Conservation (phyloP, 2,113 vertebrate genomes). For the Seriola dumerili region DNA sequence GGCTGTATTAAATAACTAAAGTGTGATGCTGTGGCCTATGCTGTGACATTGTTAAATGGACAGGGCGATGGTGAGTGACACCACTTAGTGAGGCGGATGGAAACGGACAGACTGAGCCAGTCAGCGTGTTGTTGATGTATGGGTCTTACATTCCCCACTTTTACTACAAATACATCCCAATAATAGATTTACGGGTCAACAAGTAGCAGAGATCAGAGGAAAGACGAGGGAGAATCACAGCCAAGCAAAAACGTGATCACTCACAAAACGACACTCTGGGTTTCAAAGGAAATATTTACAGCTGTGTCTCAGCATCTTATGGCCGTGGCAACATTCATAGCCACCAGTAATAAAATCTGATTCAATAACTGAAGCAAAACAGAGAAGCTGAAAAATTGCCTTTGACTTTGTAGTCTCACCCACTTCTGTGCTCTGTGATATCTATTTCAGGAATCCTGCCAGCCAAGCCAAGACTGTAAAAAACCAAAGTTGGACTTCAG, state of each 20-base stretch:
- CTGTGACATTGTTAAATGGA: conserved; percentile 70
- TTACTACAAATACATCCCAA: conserved; percentile 43
- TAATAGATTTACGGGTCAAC: conserved; percentile 52
- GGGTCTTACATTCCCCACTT: conserved; percentile 22
- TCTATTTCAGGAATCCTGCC: conserved; percentile 79
- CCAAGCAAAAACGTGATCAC: neutral
- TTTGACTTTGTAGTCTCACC: conserved; percentile 71
- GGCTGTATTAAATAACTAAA: conserved; percentile 50
- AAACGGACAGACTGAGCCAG: conserved; percentile 37
- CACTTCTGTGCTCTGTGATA: conserved; percentile 58
- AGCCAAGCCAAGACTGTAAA: conserved; percentile 62
- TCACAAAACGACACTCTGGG: neutral
- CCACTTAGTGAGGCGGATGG: conserved; percentile 59
- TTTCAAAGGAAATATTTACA: conserved; percentile 25
- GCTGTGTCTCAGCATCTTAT: conserved; percentile 25
- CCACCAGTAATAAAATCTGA: conserved; percentile 60
- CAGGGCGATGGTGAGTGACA: conserved; percentile 47
- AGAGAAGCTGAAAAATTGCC: conserved; percentile 63
- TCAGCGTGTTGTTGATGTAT: conserved; percentile 53
- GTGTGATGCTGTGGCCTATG: conserved; percentile 61
- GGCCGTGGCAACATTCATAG: conserved; percentile 27
- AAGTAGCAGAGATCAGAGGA: conserved; percentile 24
- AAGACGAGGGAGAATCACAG: conserved; percentile 8
- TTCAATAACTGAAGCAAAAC: conserved; percentile 66
- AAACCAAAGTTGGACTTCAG: conserved; percentile 71